Base-by-base conservation (phyloP, 2,888 invertebrate species). In the Drosophila mettleri region DNA sequence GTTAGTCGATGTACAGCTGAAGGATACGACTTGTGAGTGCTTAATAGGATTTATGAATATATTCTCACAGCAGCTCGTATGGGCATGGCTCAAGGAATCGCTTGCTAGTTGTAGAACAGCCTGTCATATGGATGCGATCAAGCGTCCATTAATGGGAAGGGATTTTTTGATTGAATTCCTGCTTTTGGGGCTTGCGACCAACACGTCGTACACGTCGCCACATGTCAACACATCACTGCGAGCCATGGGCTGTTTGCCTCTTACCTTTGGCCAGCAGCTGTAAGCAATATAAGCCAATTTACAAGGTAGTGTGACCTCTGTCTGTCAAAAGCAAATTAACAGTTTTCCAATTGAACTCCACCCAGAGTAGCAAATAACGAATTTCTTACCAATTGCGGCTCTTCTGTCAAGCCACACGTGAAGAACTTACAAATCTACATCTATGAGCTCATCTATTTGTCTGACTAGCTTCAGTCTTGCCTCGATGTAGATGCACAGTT, bases 191-290 rank as follows among this genome's bases (percentile, higher is more conserved):
- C 5, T 8, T 43, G 18, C 20, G 31, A 33, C 59, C 33, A 0
- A 36, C 57, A n/a, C 34, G 20, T 18, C 55, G 68, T 48, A 68
- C 68, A 22, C 51, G 51, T 53, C 72, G 51, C 48, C 72, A 72
- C 51, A 9, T 38, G 18, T 20, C 5, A 48, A 61, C 29, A 48
- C 14, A 18, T 16, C 22, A 8, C 16, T 18, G 31, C 7, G 31
- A n/a, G 12, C 18, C 8, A 4, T 1, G 12, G 3, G 1, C 39
- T 12, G 20, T 12, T 18, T 18, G 38, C 18, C 14, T 16, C 12
- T 27, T 27, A 16, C 45, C 27, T 45, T 16, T n/a, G 16, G 34
- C 10, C 27, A 16, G 18, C 16, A 16, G 24, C 18, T 18, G 33
- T 43, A 57, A 36, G 29, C 16, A 22, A 27, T 16, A 10, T 10